Percentiles rank a stretch among this genome's conserved stretches.
phyloP scores from a whole-genome alignment of 1,140 invertebrate species.

The Drosophila baimaii region DNA sequence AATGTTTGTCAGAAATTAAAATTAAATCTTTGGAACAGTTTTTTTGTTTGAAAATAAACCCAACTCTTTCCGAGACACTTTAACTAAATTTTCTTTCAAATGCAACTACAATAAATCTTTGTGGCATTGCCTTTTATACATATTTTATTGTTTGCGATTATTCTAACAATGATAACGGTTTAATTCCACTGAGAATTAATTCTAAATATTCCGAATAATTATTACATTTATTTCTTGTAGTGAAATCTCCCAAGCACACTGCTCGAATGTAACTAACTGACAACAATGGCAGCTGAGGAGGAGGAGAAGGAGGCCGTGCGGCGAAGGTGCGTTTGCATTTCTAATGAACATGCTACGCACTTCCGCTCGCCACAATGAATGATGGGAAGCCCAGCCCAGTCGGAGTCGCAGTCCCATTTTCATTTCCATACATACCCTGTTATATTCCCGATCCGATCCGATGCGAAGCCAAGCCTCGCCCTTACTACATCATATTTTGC shows the following conservation, averaged over 20 bases:
- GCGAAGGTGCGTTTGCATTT: constrained; percentile 81
- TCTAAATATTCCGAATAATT: not conserved
- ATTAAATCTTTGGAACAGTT: too few relatives aligned
- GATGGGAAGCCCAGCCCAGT: constrained; percentile 56
- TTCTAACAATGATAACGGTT: constrained; percentile 2
- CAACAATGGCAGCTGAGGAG: constrained; percentile 33
- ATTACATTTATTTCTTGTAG: constrained; percentile 2
- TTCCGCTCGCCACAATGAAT: constrained; percentile 77
- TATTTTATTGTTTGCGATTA: constrained; percentile 1
- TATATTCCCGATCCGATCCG: constrained; percentile 10
- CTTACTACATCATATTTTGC: constrained; percentile 76
- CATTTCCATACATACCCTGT: constrained; percentile 22
- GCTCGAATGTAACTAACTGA: constrained; percentile 55
- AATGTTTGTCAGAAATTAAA: too few relatives aligned
- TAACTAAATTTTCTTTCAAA: not conserved
- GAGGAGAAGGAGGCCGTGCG: not conserved
- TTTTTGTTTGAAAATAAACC: not conserved
- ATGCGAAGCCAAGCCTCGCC: constrained; percentile 46
- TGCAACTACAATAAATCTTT: not conserved
- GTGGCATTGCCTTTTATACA: not conserved
- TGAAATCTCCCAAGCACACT: constrained; percentile 40
- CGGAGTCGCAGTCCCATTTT: constrained; percentile 19
- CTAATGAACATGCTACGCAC: constrained; percentile 82
- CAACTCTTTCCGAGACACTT: rapidly evolving
- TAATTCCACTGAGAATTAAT: not conserved